phyloP scores from a whole-genome alignment of 1,140 invertebrate species.

The Procambarus virginalis region DNA sequence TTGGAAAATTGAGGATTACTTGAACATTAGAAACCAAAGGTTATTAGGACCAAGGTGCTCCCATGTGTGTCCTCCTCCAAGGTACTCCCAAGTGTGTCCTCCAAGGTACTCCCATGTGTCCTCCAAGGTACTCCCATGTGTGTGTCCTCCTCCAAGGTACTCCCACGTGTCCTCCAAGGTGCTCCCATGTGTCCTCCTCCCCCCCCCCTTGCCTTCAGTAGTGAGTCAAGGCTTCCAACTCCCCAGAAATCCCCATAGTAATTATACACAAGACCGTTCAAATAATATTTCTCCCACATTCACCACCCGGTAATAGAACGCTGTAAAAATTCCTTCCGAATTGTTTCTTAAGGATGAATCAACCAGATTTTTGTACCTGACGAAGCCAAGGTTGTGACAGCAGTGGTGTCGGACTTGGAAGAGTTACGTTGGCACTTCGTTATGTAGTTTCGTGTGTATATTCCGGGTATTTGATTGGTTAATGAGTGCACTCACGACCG shows the following conservation, averaged over 20 bases:
- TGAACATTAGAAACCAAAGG: too few species aligned
- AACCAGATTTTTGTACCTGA: constrained; percentile 50
- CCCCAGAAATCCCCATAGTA: neutral
- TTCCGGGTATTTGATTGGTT: too few species aligned
- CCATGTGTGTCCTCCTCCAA: too few species aligned
- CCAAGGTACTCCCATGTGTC: too few species aligned
- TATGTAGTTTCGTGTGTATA: too few species aligned
- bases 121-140: too few species aligned
- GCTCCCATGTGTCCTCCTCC: neutral
- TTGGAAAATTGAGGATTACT: too few species aligned
- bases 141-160: neutral
- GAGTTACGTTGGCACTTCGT: too few species aligned
- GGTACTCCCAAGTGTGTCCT: too few species aligned
- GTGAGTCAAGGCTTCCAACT: neutral
- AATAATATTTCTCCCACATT: constrained; percentile 34
- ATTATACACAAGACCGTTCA: neutral
- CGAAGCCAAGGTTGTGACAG: neutral
- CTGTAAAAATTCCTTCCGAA: constrained; percentile 44
- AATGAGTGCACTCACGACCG: too few species aligned
- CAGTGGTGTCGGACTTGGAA: neutral
- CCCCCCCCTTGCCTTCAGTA: neutral
- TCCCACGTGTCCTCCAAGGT: neutral
- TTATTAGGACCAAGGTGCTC: too few species aligned
- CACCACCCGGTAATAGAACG: constrained; percentile 33
- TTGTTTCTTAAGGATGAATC: constrained; percentile 27